These are phyloP conservation scores for Schizopygopsis pylzovi DNA, from an alignment of 2,797 vertebrate species.

Conservation along the genomic window DNA sequence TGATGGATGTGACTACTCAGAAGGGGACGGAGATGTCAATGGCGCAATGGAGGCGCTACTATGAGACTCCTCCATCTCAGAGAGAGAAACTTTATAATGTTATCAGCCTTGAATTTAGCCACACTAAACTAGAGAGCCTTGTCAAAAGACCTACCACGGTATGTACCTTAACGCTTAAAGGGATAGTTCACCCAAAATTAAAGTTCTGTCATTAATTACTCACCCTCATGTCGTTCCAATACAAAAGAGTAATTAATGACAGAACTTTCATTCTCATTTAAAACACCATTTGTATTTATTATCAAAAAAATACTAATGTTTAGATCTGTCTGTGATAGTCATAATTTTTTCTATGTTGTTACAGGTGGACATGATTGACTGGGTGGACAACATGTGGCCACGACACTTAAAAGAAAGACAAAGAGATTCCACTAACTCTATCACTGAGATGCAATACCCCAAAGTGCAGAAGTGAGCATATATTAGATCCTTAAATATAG, in stretches of 20 bases:
- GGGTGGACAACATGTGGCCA: slow-evolving; percentile 99
- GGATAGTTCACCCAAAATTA: neutral
- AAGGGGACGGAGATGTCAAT: slow-evolving; percentile 98
- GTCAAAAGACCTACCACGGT: slow-evolving; percentile 90
- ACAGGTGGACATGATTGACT: slow-evolving; percentile 96
- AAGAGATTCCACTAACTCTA: slow-evolving; percentile 94
- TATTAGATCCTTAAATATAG: neutral
- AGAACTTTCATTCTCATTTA: neutral
- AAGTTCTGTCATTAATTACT: neutral
- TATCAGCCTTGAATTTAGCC: slow-evolving; percentile 98
- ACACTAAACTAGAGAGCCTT: slow-evolving; percentile 94
- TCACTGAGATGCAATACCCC: slow-evolving; percentile 97
- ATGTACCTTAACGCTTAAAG: slow-evolving; percentile 52
- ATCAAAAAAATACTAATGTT: neutral
- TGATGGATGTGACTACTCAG: slow-evolving; percentile 98
- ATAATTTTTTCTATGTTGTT: neutral
- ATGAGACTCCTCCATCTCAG: slow-evolving; percentile 89
- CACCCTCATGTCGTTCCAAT: neutral
- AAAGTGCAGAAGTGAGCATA: slow-evolving; percentile 96
- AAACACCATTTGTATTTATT: neutral
- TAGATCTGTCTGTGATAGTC: neutral
- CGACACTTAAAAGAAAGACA: slow-evolving; percentile 96
- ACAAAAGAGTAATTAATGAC: neutral
- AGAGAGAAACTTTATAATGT: slow-evolving; percentile 96
- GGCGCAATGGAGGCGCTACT: slow-evolving; percentile 97